phyloP scores from a whole-genome alignment of 2,113 vertebrate genomes.

The Oplegnathus fasciatus region DNA sequence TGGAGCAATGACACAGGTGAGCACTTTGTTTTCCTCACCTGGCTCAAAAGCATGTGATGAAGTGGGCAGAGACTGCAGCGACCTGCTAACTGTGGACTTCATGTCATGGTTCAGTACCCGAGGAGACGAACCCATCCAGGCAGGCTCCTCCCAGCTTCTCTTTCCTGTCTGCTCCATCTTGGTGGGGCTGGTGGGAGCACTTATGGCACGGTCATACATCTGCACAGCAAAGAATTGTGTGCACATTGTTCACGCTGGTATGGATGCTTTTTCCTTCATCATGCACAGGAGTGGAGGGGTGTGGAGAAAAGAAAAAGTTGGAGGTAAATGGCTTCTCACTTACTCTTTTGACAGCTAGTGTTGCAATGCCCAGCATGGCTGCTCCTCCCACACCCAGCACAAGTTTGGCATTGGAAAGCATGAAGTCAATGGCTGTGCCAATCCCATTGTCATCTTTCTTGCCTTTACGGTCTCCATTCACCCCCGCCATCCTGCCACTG shows the following conservation, averaged over 20 bases:
- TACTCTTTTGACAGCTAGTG: constrained; percentile 95
- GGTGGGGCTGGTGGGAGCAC: constrained; percentile 95
- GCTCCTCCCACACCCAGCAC: constrained; percentile 98
- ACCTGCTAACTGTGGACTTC: constrained; percentile 94
- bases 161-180: constrained; percentile 90
- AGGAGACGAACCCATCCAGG: constrained; percentile 94
- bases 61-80: constrained; percentile 93
- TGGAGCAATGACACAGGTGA: too few species aligned
- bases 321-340: constrained; percentile 50
- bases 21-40: constrained; percentile 54
- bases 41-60: constrained; percentile 87
- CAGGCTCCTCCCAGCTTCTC: constrained; percentile 98
- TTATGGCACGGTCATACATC: constrained; percentile 97
- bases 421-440: constrained; percentile 95
- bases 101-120: constrained; percentile 91
- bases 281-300: background rate
- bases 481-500: constrained; percentile 89
- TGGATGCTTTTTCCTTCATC: background rate
- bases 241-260: background rate
- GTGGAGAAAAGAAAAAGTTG: background rate
- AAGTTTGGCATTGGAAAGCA: constrained; percentile 97
- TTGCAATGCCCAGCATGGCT: constrained; percentile 97
- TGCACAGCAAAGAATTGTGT: constrained; percentile 60
- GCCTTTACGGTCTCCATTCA: constrained; percentile 90
- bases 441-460: constrained; percentile 98